A percentile compares a stretch with the other conserved stretches of the same genome.
Conservation (phyloP, 1,140 invertebrate genomes). For the Leptinotarsa lineolata region DNA sequence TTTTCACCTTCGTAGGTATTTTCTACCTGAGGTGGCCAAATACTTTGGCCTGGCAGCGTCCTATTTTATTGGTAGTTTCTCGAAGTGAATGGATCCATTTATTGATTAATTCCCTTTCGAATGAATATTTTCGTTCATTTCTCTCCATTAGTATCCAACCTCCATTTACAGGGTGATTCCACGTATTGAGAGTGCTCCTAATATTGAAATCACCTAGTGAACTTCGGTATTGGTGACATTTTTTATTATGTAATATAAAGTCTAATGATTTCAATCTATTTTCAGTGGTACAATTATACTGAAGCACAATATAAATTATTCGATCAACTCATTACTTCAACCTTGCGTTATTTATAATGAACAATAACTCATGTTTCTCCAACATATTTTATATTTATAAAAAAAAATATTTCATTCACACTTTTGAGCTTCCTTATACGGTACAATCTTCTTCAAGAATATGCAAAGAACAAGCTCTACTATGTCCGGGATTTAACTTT, state of each 20-base stretch:
- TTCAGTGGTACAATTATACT: background rate
- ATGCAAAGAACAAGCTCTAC: too few relatives aligned
- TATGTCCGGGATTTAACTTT: too few relatives aligned
- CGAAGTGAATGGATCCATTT: background rate
- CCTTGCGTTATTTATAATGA: background rate
- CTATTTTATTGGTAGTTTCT: background rate
- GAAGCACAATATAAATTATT: background rate
- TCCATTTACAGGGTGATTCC: background rate
- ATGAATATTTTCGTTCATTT: too few relatives aligned
- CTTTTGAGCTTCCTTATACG: too few relatives aligned
- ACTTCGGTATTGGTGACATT: background rate
- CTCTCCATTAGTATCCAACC: background rate
- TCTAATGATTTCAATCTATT: background rate
- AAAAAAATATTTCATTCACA: background rate
- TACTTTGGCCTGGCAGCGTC: background rate
- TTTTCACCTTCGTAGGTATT: background rate
- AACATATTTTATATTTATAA: background rate
- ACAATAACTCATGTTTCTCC: background rate
- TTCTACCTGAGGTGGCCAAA: background rate
- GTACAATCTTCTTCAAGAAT: too few relatives aligned
- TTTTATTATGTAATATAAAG: too few relatives aligned
- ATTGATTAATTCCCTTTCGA: background rate
- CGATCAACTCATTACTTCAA: background rate
- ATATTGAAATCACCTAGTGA: background rate
- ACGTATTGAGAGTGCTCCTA: background rate